Evolutionary conservation across 1,140 invertebrate genomes (phyloP), one percentile per base, ranked within the genome.

Genomic region (Neotoxoptera formosana): DNA sequence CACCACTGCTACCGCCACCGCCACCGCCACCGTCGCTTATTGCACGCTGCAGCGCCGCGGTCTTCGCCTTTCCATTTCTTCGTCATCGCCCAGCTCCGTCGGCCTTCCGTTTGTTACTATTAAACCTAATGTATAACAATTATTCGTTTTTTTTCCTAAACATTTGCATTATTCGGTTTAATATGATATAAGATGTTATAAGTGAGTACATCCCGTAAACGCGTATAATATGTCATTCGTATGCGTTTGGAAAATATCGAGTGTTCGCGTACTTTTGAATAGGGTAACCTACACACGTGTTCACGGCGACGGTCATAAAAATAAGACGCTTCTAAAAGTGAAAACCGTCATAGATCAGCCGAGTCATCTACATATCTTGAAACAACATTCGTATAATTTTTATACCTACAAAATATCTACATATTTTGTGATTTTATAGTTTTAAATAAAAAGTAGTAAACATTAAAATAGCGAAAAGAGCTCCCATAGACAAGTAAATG

Each of bases 11-110:
- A n/a, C 60, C 30, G 47, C 90, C 41, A 30, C 76, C 76, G 47
- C 47, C 25, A 60, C 53, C 89, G 36, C 90, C 60, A 67, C 60
- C 60, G 48, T 67, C 45, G 47, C 81, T 48, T n/a, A n/a, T n/a
- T 17, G 48, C 34, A n/a, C 67, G 67, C 67, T 76, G 90, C 90
- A 25, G 67, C 90, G 90, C 91, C 91, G 48, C 36, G 30, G 45
- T 91, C 30, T 93, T 83, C 36, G 67, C 81, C 91, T 93, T 93
- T 93, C 91, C 91, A 93, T 93, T 93, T 93, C 91, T 86, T 93
- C 48, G 76, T n/a, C 91, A 20, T 53, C 91, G 48, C 86, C 45
- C 87, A 34, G 36, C 36, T 60, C 88, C 88, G 8, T 11, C 88
- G 88, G 47, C 48, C 88, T 56, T 60, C 47, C 87, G 87, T 89